phyloP scores from a whole-genome alignment of 1,140 invertebrate genomes.

The Araneus ventricosus region DNA sequence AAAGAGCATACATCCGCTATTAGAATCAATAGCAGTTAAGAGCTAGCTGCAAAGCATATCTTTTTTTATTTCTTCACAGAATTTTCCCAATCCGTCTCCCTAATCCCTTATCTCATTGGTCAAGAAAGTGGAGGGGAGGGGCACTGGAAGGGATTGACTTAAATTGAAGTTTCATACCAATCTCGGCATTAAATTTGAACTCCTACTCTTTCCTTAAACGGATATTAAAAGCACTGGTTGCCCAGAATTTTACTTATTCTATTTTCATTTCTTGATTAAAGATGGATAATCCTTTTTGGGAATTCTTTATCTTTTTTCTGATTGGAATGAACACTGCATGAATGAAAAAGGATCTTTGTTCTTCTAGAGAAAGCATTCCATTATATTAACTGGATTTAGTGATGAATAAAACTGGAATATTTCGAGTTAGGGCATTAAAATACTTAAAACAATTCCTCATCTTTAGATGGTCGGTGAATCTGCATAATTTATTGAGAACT shows the following conservation, averaged over 20 bases:
- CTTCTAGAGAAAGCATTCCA: too few species aligned
- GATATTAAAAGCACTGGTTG: neutral
- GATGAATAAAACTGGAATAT: too few species aligned
- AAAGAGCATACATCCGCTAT: neutral
- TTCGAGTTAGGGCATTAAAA: too few species aligned
- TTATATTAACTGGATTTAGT: too few species aligned
- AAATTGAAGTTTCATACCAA: slow-evolving; percentile 37
- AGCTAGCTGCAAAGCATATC: neutral
- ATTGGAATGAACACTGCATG: neutral
- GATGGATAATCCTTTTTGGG: neutral
- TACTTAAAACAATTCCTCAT: too few species aligned
- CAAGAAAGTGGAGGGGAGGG: neutral
- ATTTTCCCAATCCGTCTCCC: slow-evolving; percentile 46
- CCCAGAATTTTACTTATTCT: neutral
- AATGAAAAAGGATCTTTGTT: neutral
- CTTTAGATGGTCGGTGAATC: too few species aligned
- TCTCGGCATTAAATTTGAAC: slow-evolving; percentile 9
- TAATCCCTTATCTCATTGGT: slow-evolving; percentile 57
- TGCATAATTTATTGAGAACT: too few species aligned
- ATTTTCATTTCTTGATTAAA: neutral
- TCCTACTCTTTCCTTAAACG: neutral
- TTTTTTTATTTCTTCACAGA: neutral
- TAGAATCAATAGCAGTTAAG: slow-evolving; percentile 60
- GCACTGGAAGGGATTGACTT: neutral
- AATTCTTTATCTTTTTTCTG: neutral